Evolutionary conservation across 2,888 invertebrate genomes (phyloP).

Genomic region (Phortica okadai): DNA sequence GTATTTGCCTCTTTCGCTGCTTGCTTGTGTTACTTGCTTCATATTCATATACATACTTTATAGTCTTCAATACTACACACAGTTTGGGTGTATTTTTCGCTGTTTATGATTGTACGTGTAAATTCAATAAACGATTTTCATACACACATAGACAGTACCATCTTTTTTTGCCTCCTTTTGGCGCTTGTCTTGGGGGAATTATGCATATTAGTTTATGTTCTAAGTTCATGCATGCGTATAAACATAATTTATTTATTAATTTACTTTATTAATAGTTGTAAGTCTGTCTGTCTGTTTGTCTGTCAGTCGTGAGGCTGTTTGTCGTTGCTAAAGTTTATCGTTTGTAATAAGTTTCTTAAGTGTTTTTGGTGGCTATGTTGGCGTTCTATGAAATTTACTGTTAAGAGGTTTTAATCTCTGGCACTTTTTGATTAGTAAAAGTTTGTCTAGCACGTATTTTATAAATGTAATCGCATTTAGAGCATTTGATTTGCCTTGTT

Average conservation of each 20-base stretch:
- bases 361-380: background rate
- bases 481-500: too few species aligned
- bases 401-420: too few species aligned
- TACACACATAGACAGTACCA: constrained; percentile 1
- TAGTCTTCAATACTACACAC: background rate
- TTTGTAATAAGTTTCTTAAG: constrained; percentile 1
- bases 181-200: constrained; percentile 62
- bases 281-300: background rate
- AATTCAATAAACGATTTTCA: constrained; percentile 34
- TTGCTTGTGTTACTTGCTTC: too few species aligned
- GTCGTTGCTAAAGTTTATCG: background rate
- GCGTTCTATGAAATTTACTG: too few species aligned
- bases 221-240: background rate
- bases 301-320: background rate
- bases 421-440: too few species aligned
- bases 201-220: constrained; percentile 58
- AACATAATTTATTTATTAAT: constrained; percentile 64
- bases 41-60: background rate
- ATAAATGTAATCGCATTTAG: too few species aligned
- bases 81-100: background rate
- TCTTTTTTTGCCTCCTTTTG: background rate
- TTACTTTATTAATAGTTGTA: constrained; percentile 55
- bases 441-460: too few species aligned
- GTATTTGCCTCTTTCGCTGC: background rate
- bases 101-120: constrained; percentile 15